Conservation (phyloP, 2,888 invertebrate genomes). For the Coenonympha arcania region DNA sequence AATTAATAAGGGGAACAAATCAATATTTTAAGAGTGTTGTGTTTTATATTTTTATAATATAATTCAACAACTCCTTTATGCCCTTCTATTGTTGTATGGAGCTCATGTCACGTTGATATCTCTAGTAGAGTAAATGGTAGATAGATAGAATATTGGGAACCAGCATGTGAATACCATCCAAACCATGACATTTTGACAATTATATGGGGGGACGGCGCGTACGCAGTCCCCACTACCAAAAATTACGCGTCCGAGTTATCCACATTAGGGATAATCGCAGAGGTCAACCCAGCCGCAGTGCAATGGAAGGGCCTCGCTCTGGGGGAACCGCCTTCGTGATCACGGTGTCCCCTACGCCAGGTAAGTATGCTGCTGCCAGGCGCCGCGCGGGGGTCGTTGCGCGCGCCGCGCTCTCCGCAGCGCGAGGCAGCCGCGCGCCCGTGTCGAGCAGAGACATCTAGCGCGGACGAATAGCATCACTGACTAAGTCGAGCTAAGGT, state of each 20-base stretch:
- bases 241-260: slow-evolving; percentile 47
- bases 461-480: background rate
- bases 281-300: slow-evolving; percentile 48
- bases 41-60: too few species aligned
- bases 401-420: slow-evolving; percentile 7
- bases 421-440: slow-evolving; percentile 9
- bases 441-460: slow-evolving; percentile 10
- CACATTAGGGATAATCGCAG: slow-evolving; percentile 48
- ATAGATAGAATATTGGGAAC: too few species aligned
- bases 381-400: background rate
- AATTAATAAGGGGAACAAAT: too few species aligned
- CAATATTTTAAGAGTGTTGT: too few species aligned
- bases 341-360: slow-evolving; percentile 43
- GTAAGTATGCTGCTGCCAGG: slow-evolving; percentile 24
- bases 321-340: slow-evolving; percentile 47
- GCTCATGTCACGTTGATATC: too few species aligned
- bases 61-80: too few species aligned
- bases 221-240: slow-evolving; percentile 47
- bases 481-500: background rate
- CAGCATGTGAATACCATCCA: too few species aligned
- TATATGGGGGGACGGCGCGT: slow-evolving; percentile 27
- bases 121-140: too few species aligned
- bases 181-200: too few species aligned
- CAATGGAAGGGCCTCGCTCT: slow-evolving; percentile 44
- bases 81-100: too few species aligned